A percentile compares a stretch with the other conserved stretches of the same genome.
Conservation (phyloP, 2,797 vertebrate genomes). For the Balearica regulorum region DNA sequence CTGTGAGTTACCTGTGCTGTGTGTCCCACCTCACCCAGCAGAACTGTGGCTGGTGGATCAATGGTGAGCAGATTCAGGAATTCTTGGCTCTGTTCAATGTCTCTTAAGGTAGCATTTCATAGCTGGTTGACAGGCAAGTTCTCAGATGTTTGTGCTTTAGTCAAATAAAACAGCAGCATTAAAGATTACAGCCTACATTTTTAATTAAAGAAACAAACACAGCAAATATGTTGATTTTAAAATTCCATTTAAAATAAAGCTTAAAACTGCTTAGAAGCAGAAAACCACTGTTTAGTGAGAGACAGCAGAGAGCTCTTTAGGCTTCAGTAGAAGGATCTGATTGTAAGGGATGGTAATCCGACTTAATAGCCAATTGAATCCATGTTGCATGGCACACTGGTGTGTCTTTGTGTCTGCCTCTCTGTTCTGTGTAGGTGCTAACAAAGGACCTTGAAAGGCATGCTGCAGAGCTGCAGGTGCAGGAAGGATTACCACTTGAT, state of each 20-base stretch:
- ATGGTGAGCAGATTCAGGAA: neutral
- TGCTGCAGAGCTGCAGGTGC: slow-evolving; percentile 85
- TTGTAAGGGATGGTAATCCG: neutral
- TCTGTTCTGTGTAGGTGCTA: slow-evolving; percentile 79
- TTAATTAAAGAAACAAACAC: neutral
- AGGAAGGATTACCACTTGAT: slow-evolving; percentile 82
- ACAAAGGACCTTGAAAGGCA: slow-evolving; percentile 91
- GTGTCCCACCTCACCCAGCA: neutral
- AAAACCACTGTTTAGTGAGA: neutral
- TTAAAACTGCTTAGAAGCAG: neutral
- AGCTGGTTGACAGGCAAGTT: neutral
- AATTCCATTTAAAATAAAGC: neutral
- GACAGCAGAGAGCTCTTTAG: neutral
- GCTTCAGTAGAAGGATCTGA: neutral
- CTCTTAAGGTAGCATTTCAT: neutral
- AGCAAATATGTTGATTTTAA: neutral
- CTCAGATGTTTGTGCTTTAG: neutral
- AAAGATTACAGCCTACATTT: neutral
- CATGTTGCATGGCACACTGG: neutral
- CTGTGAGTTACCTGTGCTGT: neutral
- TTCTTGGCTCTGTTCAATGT: neutral
- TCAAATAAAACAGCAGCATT: neutral
- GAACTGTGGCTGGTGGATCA: neutral
- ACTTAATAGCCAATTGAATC: neutral
- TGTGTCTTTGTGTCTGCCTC: neutral